These are phyloP conservation scores for Batillaria attramentaria DNA, from an alignment of 1,140 invertebrate species.

Conservation along the genomic window DNA sequence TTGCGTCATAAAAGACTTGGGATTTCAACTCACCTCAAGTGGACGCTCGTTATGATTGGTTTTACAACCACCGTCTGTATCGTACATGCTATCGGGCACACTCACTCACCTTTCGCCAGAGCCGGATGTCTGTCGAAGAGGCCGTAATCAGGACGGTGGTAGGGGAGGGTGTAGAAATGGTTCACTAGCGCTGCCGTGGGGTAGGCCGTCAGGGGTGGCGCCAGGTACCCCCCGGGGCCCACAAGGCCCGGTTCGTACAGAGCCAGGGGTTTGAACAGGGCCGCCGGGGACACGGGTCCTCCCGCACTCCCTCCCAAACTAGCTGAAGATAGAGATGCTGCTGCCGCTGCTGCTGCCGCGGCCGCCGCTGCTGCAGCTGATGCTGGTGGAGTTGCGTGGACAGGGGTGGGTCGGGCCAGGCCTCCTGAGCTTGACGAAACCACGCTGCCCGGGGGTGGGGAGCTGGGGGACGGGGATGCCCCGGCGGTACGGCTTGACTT, in stretches of 20 bases:
- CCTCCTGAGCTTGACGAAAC: background rate
- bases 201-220: background rate
- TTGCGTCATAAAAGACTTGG: background rate
- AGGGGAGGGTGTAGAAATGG: constrained; percentile 22
- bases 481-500: background rate
- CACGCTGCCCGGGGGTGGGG: background rate
- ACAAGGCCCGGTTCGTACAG: constrained; percentile 21
- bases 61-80: background rate
- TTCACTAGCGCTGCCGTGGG: background rate
- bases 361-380: constrained; percentile 19
- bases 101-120: constrained; percentile 20
- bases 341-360: constrained; percentile 20
- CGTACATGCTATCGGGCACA: background rate
- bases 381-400: constrained; percentile 12
- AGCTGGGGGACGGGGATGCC: background rate
- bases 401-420: constrained; percentile 22
- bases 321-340: background rate
- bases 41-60: background rate
- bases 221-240: constrained; percentile 22
- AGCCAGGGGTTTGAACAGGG: constrained; percentile 28
- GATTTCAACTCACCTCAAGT: background rate
- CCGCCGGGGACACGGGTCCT: background rate
- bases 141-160: constrained; percentile 20
- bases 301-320: background rate
- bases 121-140: constrained; percentile 21